phyloP scores from a whole-genome alignment of 2,113 vertebrate species.

The Aphelocoma coerulescens region DNA sequence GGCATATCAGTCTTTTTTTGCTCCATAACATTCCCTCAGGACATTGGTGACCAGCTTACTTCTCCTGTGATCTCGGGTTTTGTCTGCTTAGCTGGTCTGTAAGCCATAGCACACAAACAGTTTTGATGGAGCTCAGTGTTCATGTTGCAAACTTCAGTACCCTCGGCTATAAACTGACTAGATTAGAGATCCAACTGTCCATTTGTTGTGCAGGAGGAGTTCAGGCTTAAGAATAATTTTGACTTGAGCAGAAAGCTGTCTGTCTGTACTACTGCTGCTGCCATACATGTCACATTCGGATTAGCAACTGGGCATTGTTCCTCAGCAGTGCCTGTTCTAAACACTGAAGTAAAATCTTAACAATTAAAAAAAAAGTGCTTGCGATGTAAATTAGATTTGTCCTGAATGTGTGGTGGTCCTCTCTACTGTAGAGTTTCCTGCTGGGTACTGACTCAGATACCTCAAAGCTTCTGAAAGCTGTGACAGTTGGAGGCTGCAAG shows the following conservation, averaged over 20 bases:
- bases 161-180: background rate
- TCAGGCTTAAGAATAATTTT: background rate
- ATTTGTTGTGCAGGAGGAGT: background rate
- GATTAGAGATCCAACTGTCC: background rate
- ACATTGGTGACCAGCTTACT: background rate
- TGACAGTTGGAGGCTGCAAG: accelerated
- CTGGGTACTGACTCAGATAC: too few relatives aligned
- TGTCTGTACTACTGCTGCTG: background rate
- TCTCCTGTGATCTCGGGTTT: background rate
- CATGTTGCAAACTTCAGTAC: background rate
- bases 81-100: background rate
- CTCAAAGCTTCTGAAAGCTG: background rate
- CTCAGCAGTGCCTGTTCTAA: background rate
- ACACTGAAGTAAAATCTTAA: background rate
- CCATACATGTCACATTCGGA: background rate
- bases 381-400: background rate
- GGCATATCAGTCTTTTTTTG: background rate
- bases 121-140: background rate
- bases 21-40: accelerated
- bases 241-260: background rate
- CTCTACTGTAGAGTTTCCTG: background rate
- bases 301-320: background rate
- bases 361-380: background rate
- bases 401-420: background rate
- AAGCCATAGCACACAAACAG: background rate